Percentiles rank a stretch among this genome's conserved stretches.
Conservation (phyloP, 2,888 invertebrate species). For the Endotricha flammealis region DNA sequence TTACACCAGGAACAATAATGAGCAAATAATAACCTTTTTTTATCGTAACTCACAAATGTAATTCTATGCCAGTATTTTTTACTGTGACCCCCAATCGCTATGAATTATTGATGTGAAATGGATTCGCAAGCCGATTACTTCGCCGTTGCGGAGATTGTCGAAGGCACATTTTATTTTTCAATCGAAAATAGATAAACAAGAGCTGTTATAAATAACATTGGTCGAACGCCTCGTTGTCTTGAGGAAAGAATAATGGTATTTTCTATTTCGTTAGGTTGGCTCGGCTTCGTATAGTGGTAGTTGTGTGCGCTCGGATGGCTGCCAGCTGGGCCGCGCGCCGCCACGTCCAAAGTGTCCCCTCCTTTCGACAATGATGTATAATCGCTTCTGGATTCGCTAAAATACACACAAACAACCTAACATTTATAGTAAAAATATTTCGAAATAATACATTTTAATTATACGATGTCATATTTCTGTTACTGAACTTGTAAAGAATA, state of each 20-base stretch:
- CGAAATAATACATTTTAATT: too few species aligned
- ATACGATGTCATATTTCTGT: too few species aligned
- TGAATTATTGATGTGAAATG: neutral
- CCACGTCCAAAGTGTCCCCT: constrained; percentile 44
- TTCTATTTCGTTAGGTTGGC: constrained; percentile 72
- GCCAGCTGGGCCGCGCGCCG: constrained; percentile 63
- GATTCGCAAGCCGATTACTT: neutral
- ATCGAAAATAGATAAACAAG: constrained; percentile 58
- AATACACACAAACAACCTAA: too few species aligned
- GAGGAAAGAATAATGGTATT: constrained; percentile 72
- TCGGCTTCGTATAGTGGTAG: constrained; percentile 42
- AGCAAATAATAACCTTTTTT: constrained; percentile 9
- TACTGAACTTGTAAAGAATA: too few species aligned
- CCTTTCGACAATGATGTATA: constrained; percentile 25
- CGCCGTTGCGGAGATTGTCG: neutral
- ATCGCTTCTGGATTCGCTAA: neutral
- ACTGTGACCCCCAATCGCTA: neutral
- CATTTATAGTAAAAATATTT: too few species aligned
- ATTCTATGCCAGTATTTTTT: neutral
- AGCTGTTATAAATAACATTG: constrained; percentile 69
- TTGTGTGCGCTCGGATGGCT: constrained; percentile 65
- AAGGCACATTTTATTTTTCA: constrained; percentile 22
- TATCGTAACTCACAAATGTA: neutral
- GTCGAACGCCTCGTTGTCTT: constrained; percentile 73
- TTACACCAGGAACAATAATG: constrained; percentile 7